Conservation (phyloP, 2,113 vertebrate genomes). For the Ageneiosus marmoratus region DNA sequence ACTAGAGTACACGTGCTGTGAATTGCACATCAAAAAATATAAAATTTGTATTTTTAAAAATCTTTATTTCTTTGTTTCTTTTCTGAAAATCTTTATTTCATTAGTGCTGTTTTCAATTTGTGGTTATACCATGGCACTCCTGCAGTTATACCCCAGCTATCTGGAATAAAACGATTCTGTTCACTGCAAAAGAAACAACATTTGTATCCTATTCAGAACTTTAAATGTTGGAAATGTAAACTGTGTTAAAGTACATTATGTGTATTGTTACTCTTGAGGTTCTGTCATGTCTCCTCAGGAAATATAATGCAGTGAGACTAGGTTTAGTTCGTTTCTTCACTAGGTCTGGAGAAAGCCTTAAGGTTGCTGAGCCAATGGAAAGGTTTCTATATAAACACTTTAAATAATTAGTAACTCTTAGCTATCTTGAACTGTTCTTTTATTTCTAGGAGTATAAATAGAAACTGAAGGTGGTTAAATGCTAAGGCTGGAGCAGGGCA, state of each 20-base stretch:
- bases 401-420: too few relatives aligned
- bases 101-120: not conserved
- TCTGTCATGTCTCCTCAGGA: not conserved
- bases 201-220: not conserved
- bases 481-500: not conserved
- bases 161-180: not conserved
- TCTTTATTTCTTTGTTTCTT: not conserved
- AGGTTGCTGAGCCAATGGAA: not conserved
- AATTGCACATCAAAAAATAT: not conserved
- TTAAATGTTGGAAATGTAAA: not conserved
- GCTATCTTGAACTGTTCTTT: not conserved
- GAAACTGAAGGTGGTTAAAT: not conserved
- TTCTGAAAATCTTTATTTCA: not conserved
- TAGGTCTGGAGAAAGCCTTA: not conserved
- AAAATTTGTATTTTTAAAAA: not conserved
- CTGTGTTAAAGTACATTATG: not conserved
- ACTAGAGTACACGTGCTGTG: not conserved
- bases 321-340: not conserved
- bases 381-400: not conserved
- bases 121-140: not conserved
- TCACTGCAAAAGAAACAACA: not conserved
- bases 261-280: not conserved
- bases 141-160: not conserved
- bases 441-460: not conserved
- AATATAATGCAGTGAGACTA: not conserved